Evolutionary conservation across 2,113 vertebrate genomes (phyloP).

Genomic region (Pseudonaja textilis): DNA sequence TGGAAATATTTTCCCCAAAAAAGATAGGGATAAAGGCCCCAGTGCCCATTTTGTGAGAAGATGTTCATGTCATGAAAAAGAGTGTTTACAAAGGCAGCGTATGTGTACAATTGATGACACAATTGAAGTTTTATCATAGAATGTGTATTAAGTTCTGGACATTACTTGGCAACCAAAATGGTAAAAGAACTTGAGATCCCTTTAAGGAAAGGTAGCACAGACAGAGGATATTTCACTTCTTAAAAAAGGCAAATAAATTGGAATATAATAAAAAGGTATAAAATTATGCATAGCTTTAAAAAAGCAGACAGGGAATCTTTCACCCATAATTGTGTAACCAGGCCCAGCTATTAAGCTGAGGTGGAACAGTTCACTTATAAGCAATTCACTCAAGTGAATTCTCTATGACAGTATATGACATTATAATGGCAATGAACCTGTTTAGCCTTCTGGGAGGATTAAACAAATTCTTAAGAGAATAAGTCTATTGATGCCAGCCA

Average conservation of each 20-base stretch:
- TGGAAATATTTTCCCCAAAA: not conserved
- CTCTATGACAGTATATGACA: not conserved
- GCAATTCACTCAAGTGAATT: not conserved
- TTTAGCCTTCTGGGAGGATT: not conserved
- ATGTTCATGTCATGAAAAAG: not conserved
- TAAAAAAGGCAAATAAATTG: not conserved
- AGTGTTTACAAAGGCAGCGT: not conserved
- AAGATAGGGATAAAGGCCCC: not conserved
- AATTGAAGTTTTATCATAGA: not conserved
- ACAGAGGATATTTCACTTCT: not conserved
- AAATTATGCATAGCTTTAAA: not conserved
- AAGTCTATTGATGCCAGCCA: not conserved
- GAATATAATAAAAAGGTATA: not conserved
- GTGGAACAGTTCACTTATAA: not conserved
- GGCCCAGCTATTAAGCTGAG: not conserved
- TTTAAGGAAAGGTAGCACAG: not conserved
- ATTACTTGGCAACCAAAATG: not conserved
- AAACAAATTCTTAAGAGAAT: not conserved
- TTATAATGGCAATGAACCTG: not conserved
- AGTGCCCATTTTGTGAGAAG: not conserved
- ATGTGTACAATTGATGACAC: not conserved
- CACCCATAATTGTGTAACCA: not conserved
- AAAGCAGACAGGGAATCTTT: not conserved
- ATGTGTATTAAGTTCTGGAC: not conserved
- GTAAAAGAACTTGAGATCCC: not conserved